Evolutionary conservation across 1,140 invertebrate genomes (phyloP), one percentile per base, ranked within the genome.

Genomic region (Zophobas morio): DNA sequence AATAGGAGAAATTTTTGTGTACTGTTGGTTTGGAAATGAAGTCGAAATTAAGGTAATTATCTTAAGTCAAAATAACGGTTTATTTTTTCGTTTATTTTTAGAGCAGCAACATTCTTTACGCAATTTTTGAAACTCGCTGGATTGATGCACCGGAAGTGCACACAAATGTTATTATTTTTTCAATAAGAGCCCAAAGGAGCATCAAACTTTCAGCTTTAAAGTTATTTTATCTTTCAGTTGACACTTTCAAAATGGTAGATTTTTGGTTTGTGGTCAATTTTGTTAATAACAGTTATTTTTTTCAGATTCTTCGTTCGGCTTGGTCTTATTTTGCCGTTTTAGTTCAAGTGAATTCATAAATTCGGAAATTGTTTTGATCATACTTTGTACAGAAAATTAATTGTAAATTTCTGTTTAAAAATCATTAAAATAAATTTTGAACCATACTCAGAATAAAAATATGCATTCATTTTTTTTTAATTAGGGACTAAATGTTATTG

Each of bases 181-280:
- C 53, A 1, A 54, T 54, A 33, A 20, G 53, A 1, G 35, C 53
- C 33, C 53, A 54, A 34, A 54, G 53, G 35, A 20, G 32, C 8
- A 54, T 54, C 5, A 8, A 54, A 54, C 32, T 54, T 20, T 54
- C 53, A 2, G 53, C 53, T 20, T 34, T 54, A 1, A 54, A 54
- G 6, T 54, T 54, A 34, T 54, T 54, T 54, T 54, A 54, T 34
- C 32, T 54, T 0, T 54, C 53, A 34, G 33, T 54, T 5, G 53
- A 54, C 6, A 54, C 53, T 5, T 54, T 54, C 32, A 54, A 54
- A 54, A 32, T 34, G 53, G 53, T 54, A 54, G 35, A 54, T 54
- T 32, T 32, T 54, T 20, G 20, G 0, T 34, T 4, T 54, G 32
- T 1, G 32, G 32, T 35, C 6, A 46, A 46, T 4, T 0, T 34